phyloP scores from a whole-genome alignment of 2,888 invertebrate species.

The Catocala nupta region DNA sequence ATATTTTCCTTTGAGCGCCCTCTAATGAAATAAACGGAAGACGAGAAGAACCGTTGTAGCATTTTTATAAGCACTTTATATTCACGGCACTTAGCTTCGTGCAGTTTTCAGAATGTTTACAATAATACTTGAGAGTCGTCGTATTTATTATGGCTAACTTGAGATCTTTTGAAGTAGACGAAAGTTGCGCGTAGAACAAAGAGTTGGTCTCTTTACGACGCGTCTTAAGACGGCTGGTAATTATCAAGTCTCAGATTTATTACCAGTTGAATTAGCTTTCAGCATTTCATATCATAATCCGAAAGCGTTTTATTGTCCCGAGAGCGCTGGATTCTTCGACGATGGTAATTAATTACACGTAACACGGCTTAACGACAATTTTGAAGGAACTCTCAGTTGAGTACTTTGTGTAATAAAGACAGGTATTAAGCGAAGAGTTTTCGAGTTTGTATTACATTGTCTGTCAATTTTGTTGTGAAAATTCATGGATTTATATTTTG shows the following conservation, averaged over 20 bases:
- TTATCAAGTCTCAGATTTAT: constrained; percentile 83
- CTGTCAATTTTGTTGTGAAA: constrained; percentile 35
- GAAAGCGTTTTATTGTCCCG: constrained; percentile 78
- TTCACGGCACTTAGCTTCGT: constrained; percentile 36
- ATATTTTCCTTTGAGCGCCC: constrained; percentile 77
- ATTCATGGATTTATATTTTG: constrained; percentile 19
- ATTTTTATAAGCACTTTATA: constrained; percentile 71
- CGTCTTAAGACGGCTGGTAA: constrained; percentile 65
- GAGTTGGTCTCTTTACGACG: constrained; percentile 70
- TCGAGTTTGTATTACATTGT: constrained; percentile 59
- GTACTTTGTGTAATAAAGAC: constrained; percentile 65
- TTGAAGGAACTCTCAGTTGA: constrained; percentile 60
- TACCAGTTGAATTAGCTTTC: constrained; percentile 80
- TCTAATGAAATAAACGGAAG: constrained; percentile 74
- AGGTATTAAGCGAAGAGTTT: constrained; percentile 60
- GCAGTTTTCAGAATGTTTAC: constrained; percentile 60
- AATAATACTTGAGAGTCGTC: constrained; percentile 53
- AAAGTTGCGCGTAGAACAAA: constrained; percentile 70
- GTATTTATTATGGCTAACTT: constrained; percentile 65
- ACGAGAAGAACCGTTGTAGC: constrained; percentile 62
- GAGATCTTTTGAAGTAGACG: constrained; percentile 69
- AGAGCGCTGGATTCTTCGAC: constrained; percentile 57
- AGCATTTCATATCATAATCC: constrained; percentile 82
- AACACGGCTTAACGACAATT: constrained; percentile 70
- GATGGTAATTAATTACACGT: constrained; percentile 77